Evolutionary conservation across 2,113 vertebrate species (phyloP), one percentile per base, ranked within the genome.

Genomic region (Esox niger): DNA sequence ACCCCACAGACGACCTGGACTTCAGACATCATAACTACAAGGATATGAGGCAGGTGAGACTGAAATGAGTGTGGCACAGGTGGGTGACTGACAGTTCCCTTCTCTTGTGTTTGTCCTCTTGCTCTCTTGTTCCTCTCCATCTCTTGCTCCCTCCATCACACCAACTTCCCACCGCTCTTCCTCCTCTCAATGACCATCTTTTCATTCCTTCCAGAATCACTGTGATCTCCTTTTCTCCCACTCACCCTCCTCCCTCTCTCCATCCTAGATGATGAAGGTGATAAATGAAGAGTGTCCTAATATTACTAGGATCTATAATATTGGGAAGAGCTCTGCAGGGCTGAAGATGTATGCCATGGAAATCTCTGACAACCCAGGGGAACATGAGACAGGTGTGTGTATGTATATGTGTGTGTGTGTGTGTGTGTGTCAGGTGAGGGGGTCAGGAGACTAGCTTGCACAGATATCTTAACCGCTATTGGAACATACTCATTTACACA

Each of bases 1-100:
- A 90, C 0, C 90, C 92, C 23, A 90, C 90, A 0, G 95, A 98
- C 64, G 91, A 94, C 77, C 79, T 99, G 82, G 83, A 99, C 71
- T 99, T 97, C 80, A 94, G 91, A 56, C 92, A 99, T 79, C 97
- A 99, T 88, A 95, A 84, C 87, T 97, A 97, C 84, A 92, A 94
- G 63, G 94, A 98, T 69, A 95, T 97, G 95, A 90, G 95, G 78
- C 89, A 95, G 90, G 97, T 98, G 77, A 88, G 86, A 21, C 23
- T 43, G 4, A 17, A 43, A 43, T 17, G 38, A 43, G 38, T 17
- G 38, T 15, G 38, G 5, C 38, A 43, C 38, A 43, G 38, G 13
- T 43, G 38, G 13, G 38, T 57, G 4, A n/a, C n/a, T 52, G 47
- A 23, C 47, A 52, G 47, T 4, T 52, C 17, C 13, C 38, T 15